Conservation (phyloP, 2,888 invertebrate genomes). For the Pammene aurita region DNA sequence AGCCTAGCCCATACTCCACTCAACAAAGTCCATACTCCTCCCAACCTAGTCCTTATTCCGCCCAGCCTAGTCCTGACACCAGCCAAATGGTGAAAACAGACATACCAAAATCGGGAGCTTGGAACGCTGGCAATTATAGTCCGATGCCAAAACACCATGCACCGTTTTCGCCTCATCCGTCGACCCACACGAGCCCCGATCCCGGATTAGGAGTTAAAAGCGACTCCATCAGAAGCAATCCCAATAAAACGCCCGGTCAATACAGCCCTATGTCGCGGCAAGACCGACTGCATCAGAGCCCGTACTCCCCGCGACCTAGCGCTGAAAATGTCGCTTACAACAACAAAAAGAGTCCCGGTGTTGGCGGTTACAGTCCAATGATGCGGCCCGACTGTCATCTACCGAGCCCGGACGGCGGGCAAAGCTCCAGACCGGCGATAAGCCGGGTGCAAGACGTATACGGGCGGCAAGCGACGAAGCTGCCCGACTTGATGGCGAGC, state of each 20-base stretch:
- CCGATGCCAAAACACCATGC: conserved; percentile 78
- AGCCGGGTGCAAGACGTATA: conserved; percentile 62
- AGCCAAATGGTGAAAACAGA: conserved; percentile 77
- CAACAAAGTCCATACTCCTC: conserved; percentile 79
- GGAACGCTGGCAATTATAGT: conserved; percentile 77
- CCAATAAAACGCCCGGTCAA: conserved; percentile 72
- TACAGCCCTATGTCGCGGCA: conserved; percentile 78
- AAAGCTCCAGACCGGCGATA: conserved; percentile 54
- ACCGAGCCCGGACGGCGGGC: conserved; percentile 69
- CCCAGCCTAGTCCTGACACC: conserved; percentile 78
- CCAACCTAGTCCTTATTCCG: conserved; percentile 76
- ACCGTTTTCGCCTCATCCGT: conserved; percentile 75
- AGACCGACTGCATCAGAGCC: conserved; percentile 71
- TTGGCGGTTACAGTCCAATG: conserved; percentile 75
- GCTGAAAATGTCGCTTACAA: conserved; percentile 64
- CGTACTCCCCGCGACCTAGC: conserved; percentile 75
- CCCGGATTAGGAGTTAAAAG: conserved; percentile 67
- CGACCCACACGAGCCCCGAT: conserved; percentile 76
- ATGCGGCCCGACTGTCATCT: conserved; percentile 73
- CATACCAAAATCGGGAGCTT: conserved; percentile 69
- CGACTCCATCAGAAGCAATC: conserved; percentile 62
- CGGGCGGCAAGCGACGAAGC: conserved; percentile 61
- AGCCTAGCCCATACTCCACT: conserved; percentile 75
- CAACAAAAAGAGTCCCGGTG: conserved; percentile 74
- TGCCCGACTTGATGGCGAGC: conserved; percentile 60